Percentiles rank a stretch among this genome's conserved stretches.
Conservation (phyloP, 2,797 vertebrate genomes). For the Cygnus olor region DNA sequence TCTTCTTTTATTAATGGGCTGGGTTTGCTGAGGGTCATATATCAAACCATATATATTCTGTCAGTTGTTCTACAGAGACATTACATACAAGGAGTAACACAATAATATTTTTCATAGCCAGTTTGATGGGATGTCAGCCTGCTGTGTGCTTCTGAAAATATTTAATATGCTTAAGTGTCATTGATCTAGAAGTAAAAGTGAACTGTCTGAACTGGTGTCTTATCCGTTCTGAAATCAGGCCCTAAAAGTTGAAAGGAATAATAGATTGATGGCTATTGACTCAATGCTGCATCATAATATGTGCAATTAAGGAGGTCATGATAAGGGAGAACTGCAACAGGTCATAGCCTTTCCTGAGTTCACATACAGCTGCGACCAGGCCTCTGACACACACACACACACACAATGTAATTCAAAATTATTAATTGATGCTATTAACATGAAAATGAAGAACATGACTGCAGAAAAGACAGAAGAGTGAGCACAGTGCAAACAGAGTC, state of each 20-base stretch:
- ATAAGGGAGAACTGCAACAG: background rate
- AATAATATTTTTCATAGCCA: background rate
- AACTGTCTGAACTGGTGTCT: background rate
- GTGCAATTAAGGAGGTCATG: background rate
- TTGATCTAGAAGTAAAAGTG: slow-evolving; percentile 11
- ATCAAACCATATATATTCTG: background rate
- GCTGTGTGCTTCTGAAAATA: background rate
- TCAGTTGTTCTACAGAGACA: background rate
- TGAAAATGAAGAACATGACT: background rate
- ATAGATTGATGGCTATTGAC: background rate
- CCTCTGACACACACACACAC: background rate
- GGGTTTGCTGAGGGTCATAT: background rate
- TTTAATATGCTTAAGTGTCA: background rate
- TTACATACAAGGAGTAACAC: background rate
- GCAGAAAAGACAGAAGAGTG: background rate
- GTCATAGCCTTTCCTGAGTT: background rate
- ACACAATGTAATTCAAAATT: background rate
- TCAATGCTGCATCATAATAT: background rate
- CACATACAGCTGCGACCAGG: background rate
- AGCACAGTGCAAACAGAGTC: background rate
- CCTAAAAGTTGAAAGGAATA: background rate
- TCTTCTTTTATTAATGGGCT: background rate
- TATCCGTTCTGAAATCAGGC: background rate
- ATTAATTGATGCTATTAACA: background rate
- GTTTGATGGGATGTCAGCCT: background rate